These are phyloP conservation scores for Rhyacophila brunnea DNA, from an alignment of 1,140 invertebrate species.

Conservation along the genomic window DNA sequence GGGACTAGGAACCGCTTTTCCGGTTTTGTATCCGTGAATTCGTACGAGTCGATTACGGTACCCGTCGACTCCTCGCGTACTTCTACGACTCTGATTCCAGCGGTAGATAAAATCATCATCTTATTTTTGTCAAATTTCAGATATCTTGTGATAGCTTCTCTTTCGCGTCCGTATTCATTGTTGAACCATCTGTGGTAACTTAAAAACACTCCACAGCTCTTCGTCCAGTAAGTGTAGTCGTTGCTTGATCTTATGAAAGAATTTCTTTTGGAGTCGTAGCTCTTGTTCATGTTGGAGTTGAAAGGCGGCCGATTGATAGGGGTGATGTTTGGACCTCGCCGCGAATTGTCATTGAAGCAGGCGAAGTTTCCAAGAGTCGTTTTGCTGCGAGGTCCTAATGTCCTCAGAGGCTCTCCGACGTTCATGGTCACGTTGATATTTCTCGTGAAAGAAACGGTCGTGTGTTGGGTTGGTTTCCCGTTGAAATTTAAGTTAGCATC, in stretches of 20 bases:
- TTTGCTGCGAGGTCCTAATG: conserved; percentile 53
- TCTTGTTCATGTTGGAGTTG: conserved; percentile 43
- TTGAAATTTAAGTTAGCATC: conserved; percentile 52
- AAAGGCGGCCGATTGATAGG: conserved; percentile 53
- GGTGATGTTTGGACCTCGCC: conserved; percentile 51
- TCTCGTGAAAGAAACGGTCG: conserved; percentile 48
- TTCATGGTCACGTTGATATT: conserved; percentile 55
- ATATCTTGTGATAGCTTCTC: conserved; percentile 55
- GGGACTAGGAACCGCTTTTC: conserved; percentile 60
- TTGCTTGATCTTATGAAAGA: conserved; percentile 47
- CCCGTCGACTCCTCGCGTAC: conserved; percentile 62
- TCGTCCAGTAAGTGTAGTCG: conserved; percentile 63
- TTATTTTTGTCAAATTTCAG: conserved; percentile 56
- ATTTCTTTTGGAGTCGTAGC: conserved; percentile 51
- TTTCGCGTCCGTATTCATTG: conserved; percentile 52
- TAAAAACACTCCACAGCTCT: conserved; percentile 66
- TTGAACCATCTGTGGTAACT: conserved; percentile 64
- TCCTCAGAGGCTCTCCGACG: conserved; percentile 49
- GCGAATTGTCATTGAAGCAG: conserved; percentile 53
- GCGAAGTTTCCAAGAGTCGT: conserved; percentile 53
- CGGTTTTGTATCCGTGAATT: conserved; percentile 57
- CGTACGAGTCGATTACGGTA: conserved; percentile 65
- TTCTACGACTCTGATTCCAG: conserved; percentile 69
- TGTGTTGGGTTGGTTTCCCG: conserved; percentile 49
- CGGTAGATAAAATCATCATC: conserved; percentile 61